Conservation (phyloP, 2,797 vertebrate genomes). For the Podarcis siculus region DNA sequence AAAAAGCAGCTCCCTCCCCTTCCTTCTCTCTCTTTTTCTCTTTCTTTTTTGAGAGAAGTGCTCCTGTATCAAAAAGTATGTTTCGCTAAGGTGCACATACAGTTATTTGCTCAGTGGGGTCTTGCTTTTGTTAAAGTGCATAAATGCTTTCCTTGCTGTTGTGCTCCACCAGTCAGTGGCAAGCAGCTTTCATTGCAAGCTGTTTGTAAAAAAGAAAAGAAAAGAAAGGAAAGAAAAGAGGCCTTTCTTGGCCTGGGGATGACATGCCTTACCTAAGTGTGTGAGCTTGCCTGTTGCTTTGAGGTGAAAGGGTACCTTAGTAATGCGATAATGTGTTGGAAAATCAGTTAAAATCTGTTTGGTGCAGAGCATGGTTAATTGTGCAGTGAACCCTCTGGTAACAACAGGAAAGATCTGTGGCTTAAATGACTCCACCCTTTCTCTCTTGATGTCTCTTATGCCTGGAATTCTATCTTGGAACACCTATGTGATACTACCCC, state of each 20-base stretch:
- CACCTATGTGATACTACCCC: no score
- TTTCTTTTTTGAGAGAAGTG: conserved; percentile 23
- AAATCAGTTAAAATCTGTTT: background rate
- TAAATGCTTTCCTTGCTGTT: conserved; percentile 53
- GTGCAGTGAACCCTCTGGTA: background rate
- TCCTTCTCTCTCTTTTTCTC: conserved; percentile 12
- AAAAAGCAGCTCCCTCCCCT: conserved; percentile 49
- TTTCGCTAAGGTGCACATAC: conserved; percentile 56
- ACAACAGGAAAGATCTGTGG: background rate
- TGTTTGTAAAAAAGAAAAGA: conserved; percentile 43
- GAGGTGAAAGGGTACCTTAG: conserved; percentile 33
- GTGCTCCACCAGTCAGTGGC: conserved; percentile 1
- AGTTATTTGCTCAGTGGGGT: conserved; percentile 54
- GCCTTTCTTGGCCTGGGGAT: background rate
- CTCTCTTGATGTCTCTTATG: background rate
- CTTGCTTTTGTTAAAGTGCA: conserved; percentile 56
- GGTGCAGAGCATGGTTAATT: background rate
- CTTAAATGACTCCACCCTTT: background rate
- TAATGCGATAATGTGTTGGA: background rate
- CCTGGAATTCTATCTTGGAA: background rate
- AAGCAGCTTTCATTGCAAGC: conserved; percentile 42
- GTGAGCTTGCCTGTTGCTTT: conserved; percentile 6
- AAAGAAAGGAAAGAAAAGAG: background rate
- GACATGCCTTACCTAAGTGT: conserved; percentile 42
- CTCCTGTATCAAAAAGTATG: conserved; percentile 54